A percentile compares a stretch with the other conserved stretches of the same genome.
Conservation (phyloP, 1,140 invertebrate species). For the Drosophila grimshawi region DNA sequence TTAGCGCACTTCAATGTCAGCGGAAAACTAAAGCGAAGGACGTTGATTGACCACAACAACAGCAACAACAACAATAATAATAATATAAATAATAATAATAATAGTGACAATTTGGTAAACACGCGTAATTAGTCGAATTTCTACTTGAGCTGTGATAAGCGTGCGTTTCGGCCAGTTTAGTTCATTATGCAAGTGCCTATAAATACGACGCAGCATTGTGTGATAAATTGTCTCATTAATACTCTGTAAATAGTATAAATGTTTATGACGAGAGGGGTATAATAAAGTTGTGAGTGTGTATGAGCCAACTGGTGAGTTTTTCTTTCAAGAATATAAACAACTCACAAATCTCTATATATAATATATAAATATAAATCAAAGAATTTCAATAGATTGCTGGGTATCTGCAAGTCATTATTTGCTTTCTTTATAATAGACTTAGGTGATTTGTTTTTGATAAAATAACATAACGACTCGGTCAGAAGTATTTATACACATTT, state of each 20-base stretch:
- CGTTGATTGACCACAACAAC: slow-evolving; percentile 48
- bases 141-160: slow-evolving; percentile 18
- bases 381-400: too few species aligned
- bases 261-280: neutral
- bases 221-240: neutral
- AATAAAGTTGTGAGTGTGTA: neutral
- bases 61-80: slow-evolving; percentile 18
- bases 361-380: too few species aligned
- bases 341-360: too few species aligned
- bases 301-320: neutral
- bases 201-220: slow-evolving; percentile 22
- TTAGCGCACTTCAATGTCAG: slow-evolving; percentile 66
- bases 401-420: too few species aligned
- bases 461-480: slow-evolving; percentile 35
- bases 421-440: slow-evolving; percentile 1
- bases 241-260: neutral
- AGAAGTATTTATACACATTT: slow-evolving; percentile 22
- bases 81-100: slow-evolving; percentile 1
- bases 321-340: neutral
- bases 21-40: slow-evolving; percentile 35
- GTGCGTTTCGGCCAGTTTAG: slow-evolving; percentile 24
- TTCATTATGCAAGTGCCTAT: slow-evolving; percentile 50
- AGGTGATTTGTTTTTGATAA: slow-evolving; percentile 32
- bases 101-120: slow-evolving; percentile 12
- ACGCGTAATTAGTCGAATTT: slow-evolving; percentile 25